These are phyloP conservation scores for Microctonus brassicae DNA, from an alignment of 2,888 invertebrate genomes.

Conservation along the genomic window DNA sequence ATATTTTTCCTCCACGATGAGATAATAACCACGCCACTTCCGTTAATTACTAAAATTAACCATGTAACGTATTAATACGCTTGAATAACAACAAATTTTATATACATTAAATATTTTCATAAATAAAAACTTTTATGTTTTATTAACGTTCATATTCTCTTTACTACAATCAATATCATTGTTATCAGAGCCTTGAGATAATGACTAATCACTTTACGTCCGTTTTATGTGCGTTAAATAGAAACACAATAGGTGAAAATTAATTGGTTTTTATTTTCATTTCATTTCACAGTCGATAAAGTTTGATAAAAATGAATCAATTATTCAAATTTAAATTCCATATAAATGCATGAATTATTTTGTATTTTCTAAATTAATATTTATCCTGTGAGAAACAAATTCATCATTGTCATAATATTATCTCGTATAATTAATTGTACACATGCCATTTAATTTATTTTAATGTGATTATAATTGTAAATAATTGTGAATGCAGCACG, in stretches of 20 bases:
- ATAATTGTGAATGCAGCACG: slow-evolving; percentile 42
- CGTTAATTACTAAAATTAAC: neutral
- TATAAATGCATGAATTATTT: no score
- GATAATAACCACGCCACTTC: neutral
- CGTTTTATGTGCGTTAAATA: neutral
- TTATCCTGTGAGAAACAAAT: no score
- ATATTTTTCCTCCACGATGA: neutral
- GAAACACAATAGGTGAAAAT: neutral
- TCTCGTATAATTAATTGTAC: no score
- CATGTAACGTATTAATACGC: neutral
- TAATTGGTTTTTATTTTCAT: no score
- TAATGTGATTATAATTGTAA: no score
- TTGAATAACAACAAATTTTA: neutral
- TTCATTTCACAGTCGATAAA: no score
- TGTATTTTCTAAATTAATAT: no score
- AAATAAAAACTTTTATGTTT: neutral
- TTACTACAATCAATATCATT: neutral
- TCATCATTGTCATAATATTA: no score
- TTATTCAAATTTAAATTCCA: no score
- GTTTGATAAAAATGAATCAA: neutral
- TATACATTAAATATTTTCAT: no score
- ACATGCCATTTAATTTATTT: no score
- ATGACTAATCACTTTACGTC: neutral
- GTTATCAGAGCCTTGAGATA: neutral
- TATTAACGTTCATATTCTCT: neutral